Evolutionary conservation across 23 tunicate genomes (phyloP).

Genomic region (Halocynthia roretzi): DNA sequence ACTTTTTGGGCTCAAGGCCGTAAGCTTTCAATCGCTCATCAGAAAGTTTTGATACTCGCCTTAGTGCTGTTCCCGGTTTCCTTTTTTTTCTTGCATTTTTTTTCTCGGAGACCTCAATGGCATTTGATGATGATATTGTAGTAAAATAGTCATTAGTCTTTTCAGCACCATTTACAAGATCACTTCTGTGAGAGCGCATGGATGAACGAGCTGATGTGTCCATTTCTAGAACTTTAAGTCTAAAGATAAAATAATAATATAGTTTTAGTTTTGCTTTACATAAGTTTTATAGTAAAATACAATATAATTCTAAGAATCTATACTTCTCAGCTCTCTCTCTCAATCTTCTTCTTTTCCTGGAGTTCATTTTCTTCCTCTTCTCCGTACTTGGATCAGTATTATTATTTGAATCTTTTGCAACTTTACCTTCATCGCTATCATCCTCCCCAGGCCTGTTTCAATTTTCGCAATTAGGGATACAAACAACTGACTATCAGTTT

Average conservation of each 20-base stretch:
- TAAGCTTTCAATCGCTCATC: conserved; percentile 54
- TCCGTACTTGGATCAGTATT: neutral
- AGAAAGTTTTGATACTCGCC: conserved; percentile 31
- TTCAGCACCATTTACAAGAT: neutral
- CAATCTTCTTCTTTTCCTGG: conserved; percentile 54
- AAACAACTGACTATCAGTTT: too few species aligned
- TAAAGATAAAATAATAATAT: neutral
- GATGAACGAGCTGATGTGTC: neutral
- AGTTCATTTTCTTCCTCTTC: conserved; percentile 37
- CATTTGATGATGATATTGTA: too few species aligned
- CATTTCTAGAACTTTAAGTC: conserved; percentile 16
- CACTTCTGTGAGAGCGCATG: neutral
- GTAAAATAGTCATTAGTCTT: too few species aligned
- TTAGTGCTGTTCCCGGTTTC: conserved; percentile 3
- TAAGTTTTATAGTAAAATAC: neutral
- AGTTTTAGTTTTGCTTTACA: neutral
- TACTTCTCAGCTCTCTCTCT: conserved; percentile 29
- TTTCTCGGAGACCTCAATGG: neutral
- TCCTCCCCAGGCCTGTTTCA: neutral
- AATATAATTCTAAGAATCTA: neutral
- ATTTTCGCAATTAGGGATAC: neutral
- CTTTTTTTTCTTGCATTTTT: neutral
- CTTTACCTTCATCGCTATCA: neutral
- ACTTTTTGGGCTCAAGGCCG: conserved; percentile 63
- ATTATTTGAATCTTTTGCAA: neutral